Conservation (phyloP, 2,888 invertebrate species). For the Idaea straminata region DNA sequence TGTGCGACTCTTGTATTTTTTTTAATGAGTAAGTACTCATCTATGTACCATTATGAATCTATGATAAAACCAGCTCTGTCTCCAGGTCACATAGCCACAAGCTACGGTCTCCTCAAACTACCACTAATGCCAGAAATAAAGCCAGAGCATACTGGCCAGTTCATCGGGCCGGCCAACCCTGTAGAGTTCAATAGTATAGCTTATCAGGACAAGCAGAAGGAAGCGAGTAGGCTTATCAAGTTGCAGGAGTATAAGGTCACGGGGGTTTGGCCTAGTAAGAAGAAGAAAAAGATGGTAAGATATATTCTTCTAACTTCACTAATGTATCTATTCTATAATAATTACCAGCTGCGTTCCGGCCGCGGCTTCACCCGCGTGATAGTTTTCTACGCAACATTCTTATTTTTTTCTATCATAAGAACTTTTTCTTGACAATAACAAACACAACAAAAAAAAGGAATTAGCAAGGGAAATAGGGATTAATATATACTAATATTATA, state of each 20-base stretch:
- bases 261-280: slow-evolving; percentile 86
- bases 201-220: slow-evolving; percentile 89
- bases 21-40: too few relatives aligned
- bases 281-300: slow-evolving; percentile 75
- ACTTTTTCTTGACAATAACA: too few relatives aligned
- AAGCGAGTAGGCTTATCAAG: slow-evolving; percentile 86
- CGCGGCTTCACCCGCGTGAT: too few relatives aligned
- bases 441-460: too few relatives aligned
- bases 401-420: too few relatives aligned
- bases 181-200: slow-evolving; percentile 87
- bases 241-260: slow-evolving; percentile 85
- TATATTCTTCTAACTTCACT: too few relatives aligned
- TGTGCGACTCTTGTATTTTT: too few relatives aligned
- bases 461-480: too few relatives aligned
- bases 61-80: not conserved
- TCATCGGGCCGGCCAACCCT: slow-evolving; percentile 69
- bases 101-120: slow-evolving; percentile 93
- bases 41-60: too few relatives aligned
- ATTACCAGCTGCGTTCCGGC: not conserved
- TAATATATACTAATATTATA: not conserved
- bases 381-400: too few relatives aligned
- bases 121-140: slow-evolving; percentile 98
- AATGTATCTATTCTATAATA: too few relatives aligned
- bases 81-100: slow-evolving; percentile 84
- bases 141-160: slow-evolving; percentile 76